Evolutionary conservation across 2,113 vertebrate genomes (phyloP), one percentile per base, ranked within the genome.

Genomic region (Stigmatopora argus): DNA sequence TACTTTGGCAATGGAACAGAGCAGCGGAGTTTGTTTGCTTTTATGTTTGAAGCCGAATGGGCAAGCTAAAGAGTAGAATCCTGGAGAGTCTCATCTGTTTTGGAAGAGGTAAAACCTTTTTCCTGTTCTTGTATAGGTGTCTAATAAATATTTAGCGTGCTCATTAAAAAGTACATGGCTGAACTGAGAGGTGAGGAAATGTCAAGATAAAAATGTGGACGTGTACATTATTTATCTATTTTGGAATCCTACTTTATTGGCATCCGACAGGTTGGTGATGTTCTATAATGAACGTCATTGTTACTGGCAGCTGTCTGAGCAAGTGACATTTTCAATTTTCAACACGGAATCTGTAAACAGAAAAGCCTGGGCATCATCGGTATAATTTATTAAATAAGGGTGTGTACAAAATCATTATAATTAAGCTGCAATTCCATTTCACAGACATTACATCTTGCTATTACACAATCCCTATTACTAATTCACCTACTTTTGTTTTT

Each of bases 131-230:
- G 23, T 31, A 13, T 31, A 7, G 21, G 13, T 26, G 23, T 13
- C 53, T 56, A 19, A 56, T 31, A 15, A 56, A 31, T 31, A 56
- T 56, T 56, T 56, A 31, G 53, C 14, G 11, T 31, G 23, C 53
- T 56, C 53, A 31, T 56, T 56, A 56, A 56, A 56, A 56, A 23
- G 52, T 55, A 21, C 52, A 55, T 23, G 26, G 12, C 53, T 56
- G 3, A 2, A 31, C 23, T 31, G 3, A 56, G 1, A 56, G 53
- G 53, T 56, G 53, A 56, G 13, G 53, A 56, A 55, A 55, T 55
- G 52, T 26, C 21, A 55, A 31, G 13, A 15, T 31, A 56, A 56
- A 53, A 57, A 38, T 59, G 57, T 38, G 19, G n/a, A 18, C 13
- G 18, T 10, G 38, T n/a, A 38, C 15, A 59, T 59, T n/a, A 38